Conservation (phyloP, 1,140 invertebrate genomes). For the Lordiphosa stackelbergi region DNA sequence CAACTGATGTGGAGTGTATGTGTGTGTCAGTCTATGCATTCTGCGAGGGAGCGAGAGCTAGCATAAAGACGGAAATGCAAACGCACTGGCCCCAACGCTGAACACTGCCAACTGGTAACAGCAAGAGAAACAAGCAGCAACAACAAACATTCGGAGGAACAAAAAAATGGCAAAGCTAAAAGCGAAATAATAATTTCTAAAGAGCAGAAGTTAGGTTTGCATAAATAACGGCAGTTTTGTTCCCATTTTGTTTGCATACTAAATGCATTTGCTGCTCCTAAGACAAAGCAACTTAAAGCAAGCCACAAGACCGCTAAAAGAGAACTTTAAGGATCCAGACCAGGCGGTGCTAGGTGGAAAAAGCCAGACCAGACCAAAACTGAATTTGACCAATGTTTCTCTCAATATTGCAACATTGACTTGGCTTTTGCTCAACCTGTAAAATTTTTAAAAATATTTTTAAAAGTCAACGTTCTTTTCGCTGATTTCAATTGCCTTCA, state of each 20-base stretch:
- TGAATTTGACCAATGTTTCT: no score
- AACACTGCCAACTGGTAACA: slow-evolving; percentile 47
- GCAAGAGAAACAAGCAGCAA: slow-evolving; percentile 44
- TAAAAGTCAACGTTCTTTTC: not conserved
- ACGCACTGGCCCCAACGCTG: slow-evolving; percentile 22
- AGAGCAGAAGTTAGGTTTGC: slow-evolving; percentile 71
- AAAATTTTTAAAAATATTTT: no score
- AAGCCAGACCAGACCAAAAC: no score
- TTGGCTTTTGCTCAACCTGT: no score
- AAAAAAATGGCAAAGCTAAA: slow-evolving; percentile 30
- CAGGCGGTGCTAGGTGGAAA: no score
- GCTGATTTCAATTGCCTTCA: slow-evolving; percentile 3
- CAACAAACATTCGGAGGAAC: slow-evolving; percentile 33
- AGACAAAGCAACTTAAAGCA: slow-evolving; percentile 38
- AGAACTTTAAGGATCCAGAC: slow-evolving; percentile 6
- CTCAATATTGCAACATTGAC: no score
- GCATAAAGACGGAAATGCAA: slow-evolving; percentile 70
- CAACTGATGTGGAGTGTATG: no score
- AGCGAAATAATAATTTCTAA: slow-evolving; percentile 71
- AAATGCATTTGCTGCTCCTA: slow-evolving; percentile 51
- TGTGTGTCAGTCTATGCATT: not conserved
- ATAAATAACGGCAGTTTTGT: slow-evolving; percentile 69
- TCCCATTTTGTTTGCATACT: slow-evolving; percentile 60
- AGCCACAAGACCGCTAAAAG: slow-evolving; percentile 1
- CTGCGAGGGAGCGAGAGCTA: slow-evolving; percentile 40